These are phyloP conservation scores for Aldrovandia affinis DNA, from an alignment of 2,797 vertebrate genomes.

Conservation along the genomic window DNA sequence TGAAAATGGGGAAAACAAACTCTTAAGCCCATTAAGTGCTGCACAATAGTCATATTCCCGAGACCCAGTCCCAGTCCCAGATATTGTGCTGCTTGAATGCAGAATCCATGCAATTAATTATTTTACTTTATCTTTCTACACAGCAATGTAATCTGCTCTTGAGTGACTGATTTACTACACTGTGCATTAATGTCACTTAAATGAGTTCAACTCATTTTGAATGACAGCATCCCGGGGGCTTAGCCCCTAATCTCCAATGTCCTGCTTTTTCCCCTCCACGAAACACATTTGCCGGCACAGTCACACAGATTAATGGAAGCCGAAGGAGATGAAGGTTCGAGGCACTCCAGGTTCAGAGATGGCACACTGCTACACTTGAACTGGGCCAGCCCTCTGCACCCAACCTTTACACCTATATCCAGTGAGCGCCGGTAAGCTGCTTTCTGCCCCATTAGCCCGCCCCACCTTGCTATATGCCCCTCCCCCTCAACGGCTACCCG, in stretches of 20 bases:
- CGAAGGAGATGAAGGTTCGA: background rate
- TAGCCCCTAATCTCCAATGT: background rate
- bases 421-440: background rate
- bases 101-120: background rate
- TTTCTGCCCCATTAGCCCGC: background rate
- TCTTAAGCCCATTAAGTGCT: background rate
- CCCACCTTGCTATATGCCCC: too few species aligned
- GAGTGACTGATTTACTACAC: background rate
- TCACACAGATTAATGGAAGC: too few species aligned
- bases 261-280: too few species aligned
- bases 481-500: background rate
- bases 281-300: too few species aligned
- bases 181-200: background rate
- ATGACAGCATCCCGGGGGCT: background rate
- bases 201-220: background rate
- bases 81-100: background rate
- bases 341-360: background rate
- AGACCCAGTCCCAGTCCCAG: background rate
- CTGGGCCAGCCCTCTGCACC: background rate
- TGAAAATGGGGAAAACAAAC: too few species aligned
- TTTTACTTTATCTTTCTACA: background rate
- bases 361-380: background rate
- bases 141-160: background rate
- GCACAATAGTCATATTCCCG: background rate
- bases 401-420: background rate